Percentiles rank a stretch among this genome's conserved stretches.
phyloP scores from a whole-genome alignment of 2,888 invertebrate species.

The Drosophila peninsularis region DNA sequence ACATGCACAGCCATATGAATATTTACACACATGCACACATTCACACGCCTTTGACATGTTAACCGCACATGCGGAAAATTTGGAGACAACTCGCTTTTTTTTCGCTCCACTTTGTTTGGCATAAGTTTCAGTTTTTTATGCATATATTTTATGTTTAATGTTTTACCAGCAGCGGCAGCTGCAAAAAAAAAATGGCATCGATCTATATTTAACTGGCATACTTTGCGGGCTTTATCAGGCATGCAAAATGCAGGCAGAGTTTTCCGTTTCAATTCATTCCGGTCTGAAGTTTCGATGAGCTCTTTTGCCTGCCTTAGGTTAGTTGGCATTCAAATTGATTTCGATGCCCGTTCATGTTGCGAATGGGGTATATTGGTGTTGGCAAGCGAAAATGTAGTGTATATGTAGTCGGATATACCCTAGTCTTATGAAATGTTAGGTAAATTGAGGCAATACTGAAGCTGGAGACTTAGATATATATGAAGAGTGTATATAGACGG shows the following conservation, averaged over 20 bases:
- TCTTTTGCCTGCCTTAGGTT: too few relatives aligned
- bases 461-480: too few relatives aligned
- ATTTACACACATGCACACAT: background rate
- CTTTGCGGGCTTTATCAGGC: constrained; percentile 2
- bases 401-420: too few relatives aligned
- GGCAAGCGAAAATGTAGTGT: too few relatives aligned
- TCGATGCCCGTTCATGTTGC: too few relatives aligned
- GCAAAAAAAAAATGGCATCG: background rate
- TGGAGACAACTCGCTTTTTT: constrained; percentile 10
- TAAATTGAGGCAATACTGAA: too few relatives aligned
- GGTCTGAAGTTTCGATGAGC: background rate
- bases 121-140: constrained; percentile 1
- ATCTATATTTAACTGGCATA: constrained; percentile 5
- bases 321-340: background rate
- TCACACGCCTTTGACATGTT: background rate
- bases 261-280: background rate
- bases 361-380: background rate
- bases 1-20: background rate
- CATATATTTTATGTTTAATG: constrained; percentile 3
- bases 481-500: too few relatives aligned
- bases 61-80: constrained; percentile 19
- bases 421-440: too few relatives aligned
- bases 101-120: constrained; percentile 3
- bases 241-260: constrained; percentile 5
- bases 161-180: background rate